A percentile compares a stretch with the other conserved stretches of the same genome.
Evolutionary conservation across 2,113 vertebrate genomes (phyloP).

Genomic region (Struthio camelus): DNA sequence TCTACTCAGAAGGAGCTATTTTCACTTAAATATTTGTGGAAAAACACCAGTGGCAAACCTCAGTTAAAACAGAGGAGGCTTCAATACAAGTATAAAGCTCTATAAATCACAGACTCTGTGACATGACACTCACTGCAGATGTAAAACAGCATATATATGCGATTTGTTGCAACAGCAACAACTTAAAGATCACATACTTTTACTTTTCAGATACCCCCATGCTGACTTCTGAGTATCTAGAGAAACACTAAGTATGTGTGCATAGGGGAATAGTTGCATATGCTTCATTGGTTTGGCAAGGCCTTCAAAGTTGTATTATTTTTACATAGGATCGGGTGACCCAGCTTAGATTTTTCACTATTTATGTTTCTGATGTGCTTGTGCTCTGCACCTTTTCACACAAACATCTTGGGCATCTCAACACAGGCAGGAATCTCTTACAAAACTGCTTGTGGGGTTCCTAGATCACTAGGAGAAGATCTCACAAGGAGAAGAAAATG

Average conservation of each 20-base stretch:
- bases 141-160: neutral
- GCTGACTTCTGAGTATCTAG: constrained; percentile 6
- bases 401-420: neutral
- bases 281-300: constrained; percentile 15
- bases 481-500: neutral
- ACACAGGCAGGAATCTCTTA: neutral
- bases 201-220: neutral
- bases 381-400: neutral
- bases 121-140: neutral
- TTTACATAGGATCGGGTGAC: neutral
- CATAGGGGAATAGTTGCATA: neutral
- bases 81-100: neutral
- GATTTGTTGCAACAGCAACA: constrained; percentile 3
- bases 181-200: constrained; percentile 9
- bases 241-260: neutral
- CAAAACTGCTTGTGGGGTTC: neutral
- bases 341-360: neutral
- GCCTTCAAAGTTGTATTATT: neutral
- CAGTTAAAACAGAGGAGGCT: neutral
- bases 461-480: neutral
- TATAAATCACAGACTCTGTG: neutral
- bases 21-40: neutral
- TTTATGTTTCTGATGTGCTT: neutral
- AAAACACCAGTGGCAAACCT: neutral
- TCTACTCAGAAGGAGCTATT: neutral